phyloP scores from a whole-genome alignment of 92 coral and sea anemone genomes.

The Virgularia gustaviana region DNA sequence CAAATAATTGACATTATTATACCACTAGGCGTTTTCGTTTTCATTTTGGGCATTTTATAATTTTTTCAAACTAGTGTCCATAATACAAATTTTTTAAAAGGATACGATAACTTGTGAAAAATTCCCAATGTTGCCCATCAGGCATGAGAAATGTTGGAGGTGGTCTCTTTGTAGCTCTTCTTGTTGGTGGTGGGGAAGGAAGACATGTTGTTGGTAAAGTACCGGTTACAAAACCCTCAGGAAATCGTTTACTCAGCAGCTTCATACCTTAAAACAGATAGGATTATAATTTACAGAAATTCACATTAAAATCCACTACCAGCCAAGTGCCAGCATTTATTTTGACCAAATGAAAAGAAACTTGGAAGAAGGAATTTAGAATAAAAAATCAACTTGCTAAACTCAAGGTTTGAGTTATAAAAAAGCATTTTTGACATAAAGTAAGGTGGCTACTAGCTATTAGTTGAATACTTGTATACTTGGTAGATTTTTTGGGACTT shows the following conservation, averaged over 20 bases:
- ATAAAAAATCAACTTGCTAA: background rate
- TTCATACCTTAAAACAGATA: conserved; percentile 76
- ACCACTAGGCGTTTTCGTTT: background rate
- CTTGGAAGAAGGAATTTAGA: background rate
- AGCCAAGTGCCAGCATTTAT: too few relatives aligned
- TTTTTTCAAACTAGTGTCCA: too few relatives aligned
- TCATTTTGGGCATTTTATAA: background rate
- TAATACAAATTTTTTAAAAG: conserved; percentile 37
- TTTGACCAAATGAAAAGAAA: too few relatives aligned
- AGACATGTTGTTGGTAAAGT: conserved; percentile 73
- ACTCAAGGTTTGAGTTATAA: too few relatives aligned
- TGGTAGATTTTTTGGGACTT: too few relatives aligned
- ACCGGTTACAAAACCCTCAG: conserved; percentile 82
- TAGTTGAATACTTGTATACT: too few relatives aligned
- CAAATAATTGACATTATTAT: too few relatives aligned
- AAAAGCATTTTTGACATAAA: background rate
- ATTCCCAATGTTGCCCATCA: conserved; percentile 59
- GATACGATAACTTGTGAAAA: conserved; percentile 82
- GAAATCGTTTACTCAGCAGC: conserved; percentile 79
- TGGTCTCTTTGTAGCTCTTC: conserved; percentile 54
- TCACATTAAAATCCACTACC: too few relatives aligned
- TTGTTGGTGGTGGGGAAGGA: conserved; percentile 85
- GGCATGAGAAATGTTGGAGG: conserved; percentile 42
- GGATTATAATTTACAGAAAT: too few relatives aligned
- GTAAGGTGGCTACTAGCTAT: background rate